These are phyloP conservation scores for Melitaea athalia DNA, from an alignment of 2,888 invertebrate species.

Conservation along the genomic window DNA sequence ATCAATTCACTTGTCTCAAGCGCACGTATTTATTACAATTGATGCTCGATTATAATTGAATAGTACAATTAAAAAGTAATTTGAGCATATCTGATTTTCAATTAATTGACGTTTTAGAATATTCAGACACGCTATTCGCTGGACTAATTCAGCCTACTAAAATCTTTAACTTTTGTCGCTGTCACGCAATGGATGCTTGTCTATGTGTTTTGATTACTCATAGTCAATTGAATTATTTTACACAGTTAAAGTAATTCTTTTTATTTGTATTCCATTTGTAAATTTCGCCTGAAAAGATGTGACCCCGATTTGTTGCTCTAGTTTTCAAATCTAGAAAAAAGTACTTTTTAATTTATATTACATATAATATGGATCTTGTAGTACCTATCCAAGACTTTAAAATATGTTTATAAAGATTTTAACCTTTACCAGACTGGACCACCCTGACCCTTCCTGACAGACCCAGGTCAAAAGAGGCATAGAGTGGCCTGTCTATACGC, in stretches of 20 bases:
- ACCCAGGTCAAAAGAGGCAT: too few relatives aligned
- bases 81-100: background rate
- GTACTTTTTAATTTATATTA: too few relatives aligned
- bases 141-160: background rate
- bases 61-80: conserved; percentile 5
- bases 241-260: background rate
- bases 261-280: too few relatives aligned
- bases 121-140: background rate
- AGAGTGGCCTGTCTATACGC: too few relatives aligned
- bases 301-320: too few relatives aligned
- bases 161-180: background rate
- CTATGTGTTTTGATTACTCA: background rate
- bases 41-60: conserved; percentile 8
- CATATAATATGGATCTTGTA: too few relatives aligned
- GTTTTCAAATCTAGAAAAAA: too few relatives aligned
- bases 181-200: background rate
- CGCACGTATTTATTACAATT: conserved; percentile 8
- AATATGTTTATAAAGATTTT: too few relatives aligned
- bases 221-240: background rate
- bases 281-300: too few relatives aligned
- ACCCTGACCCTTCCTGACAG: too few relatives aligned
- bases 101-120: background rate
- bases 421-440: too few relatives aligned
- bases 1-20: conserved; percentile 22
- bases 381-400: too few relatives aligned